These are phyloP conservation scores for Cryptus armator DNA, from an alignment of 2,888 invertebrate species.

Conservation along the genomic window DNA sequence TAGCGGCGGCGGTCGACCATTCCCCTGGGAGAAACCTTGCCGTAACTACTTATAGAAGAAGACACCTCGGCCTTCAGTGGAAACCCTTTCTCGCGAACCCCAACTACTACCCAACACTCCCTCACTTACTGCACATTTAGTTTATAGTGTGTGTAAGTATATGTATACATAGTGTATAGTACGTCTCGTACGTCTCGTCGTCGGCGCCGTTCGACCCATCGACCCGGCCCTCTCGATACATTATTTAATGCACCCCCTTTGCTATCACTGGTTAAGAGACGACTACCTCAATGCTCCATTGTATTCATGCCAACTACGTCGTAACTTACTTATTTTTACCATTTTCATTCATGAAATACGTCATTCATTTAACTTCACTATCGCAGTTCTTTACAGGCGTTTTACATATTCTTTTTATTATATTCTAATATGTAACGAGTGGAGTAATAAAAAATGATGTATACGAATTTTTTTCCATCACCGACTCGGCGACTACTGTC, in stretches of 20 bases:
- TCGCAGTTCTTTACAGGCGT: no score
- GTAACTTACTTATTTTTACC: constrained; percentile 29
- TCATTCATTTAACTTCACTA: neutral
- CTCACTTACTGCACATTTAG: constrained; percentile 39
- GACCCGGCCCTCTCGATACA: constrained; percentile 48
- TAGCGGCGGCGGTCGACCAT: constrained; percentile 36
- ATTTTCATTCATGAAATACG: neutral
- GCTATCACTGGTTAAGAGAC: constrained; percentile 33
- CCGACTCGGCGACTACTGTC: no score
- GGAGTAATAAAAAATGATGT: no score
- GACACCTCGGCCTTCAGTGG: constrained; percentile 56
- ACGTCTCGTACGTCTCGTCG: constrained; percentile 17
- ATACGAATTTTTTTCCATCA: no score
- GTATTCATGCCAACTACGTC: constrained; percentile 17
- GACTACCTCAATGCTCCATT: constrained; percentile 36
- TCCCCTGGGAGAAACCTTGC: constrained; percentile 63
- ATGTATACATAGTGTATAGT: constrained; percentile 9
- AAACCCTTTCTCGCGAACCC: constrained; percentile 52
- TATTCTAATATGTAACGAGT: no score
- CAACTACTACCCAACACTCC: constrained; percentile 12
- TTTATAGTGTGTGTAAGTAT: neutral
- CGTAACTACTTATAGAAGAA: constrained; percentile 63
- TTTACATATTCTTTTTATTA: no score
- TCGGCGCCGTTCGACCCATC: constrained; percentile 47
- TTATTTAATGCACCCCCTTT: constrained; percentile 41